Conservation (phyloP, 2,113 vertebrate species). For the Pseudolaguvia tuberculata region DNA sequence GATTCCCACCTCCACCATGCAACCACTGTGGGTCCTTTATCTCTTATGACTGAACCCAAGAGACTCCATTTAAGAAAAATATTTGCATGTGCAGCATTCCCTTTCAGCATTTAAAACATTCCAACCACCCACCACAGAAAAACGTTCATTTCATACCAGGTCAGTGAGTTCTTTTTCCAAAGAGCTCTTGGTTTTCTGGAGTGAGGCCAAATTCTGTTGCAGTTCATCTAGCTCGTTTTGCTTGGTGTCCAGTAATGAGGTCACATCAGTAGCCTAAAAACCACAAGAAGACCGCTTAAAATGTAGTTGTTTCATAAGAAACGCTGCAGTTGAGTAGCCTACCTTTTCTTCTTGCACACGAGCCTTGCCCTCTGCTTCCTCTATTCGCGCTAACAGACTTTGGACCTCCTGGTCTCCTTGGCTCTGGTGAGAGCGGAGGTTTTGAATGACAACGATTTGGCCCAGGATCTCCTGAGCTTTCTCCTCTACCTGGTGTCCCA, state of each 20-base stretch:
- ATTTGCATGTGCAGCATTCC: not conserved
- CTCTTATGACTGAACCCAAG: not conserved
- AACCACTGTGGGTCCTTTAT: no score
- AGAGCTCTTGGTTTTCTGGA: constrained; percentile 75
- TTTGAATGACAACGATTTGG: constrained; percentile 73
- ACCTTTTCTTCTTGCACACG: constrained; percentile 78
- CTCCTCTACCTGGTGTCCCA: constrained; percentile 68
- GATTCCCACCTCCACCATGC: no score
- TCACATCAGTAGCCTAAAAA: constrained; percentile 76
- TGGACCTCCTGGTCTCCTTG: constrained; percentile 80
- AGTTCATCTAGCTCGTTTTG: constrained; percentile 75
- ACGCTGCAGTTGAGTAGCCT: constrained; percentile 52
- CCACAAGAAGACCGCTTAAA: constrained; percentile 20
- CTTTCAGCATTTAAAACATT: not conserved
- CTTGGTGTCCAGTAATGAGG: constrained; percentile 73
- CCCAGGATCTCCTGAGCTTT: constrained; percentile 71
- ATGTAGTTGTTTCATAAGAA: not conserved
- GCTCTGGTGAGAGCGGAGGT: constrained; percentile 72
- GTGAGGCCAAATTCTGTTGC: constrained; percentile 72
- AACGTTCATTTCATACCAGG: constrained; percentile 73
- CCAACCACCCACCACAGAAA: not conserved
- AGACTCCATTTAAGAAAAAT: no score
- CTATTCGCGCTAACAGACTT: constrained; percentile 73
- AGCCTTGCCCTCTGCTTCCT: constrained; percentile 73
- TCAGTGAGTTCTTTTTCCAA: constrained; percentile 77